These are phyloP conservation scores for Blera fallax DNA, from an alignment of 2,888 invertebrate species.

Conservation along the genomic window DNA sequence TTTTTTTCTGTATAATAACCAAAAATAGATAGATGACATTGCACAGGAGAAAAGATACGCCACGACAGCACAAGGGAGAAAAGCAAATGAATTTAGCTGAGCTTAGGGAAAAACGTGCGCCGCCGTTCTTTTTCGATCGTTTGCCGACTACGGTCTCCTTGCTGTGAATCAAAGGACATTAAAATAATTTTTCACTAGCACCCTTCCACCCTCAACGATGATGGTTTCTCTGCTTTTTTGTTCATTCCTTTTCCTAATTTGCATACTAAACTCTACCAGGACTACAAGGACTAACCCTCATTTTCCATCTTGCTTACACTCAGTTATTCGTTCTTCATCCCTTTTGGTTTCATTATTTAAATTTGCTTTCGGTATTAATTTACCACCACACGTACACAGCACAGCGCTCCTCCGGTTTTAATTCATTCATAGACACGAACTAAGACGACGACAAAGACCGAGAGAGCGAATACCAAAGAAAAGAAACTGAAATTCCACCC, in stretches of 20 bases:
- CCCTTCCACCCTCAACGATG: constrained; percentile 58
- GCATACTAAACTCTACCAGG: constrained; percentile 68
- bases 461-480: constrained; percentile 57
- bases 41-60: constrained; percentile 27
- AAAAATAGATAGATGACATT: constrained; percentile 50
- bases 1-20: constrained; percentile 8
- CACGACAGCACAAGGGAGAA: constrained; percentile 15
- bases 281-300: constrained; percentile 58
- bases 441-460: constrained; percentile 52
- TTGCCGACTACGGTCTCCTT: constrained; percentile 24
- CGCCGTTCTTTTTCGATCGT: constrained; percentile 30
- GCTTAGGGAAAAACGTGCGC: constrained; percentile 61
- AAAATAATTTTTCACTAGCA: constrained; percentile 65
- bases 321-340: constrained; percentile 57
- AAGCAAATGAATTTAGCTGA: constrained; percentile 63
- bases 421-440: constrained; percentile 73
- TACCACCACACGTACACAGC: constrained; percentile 68
- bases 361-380: constrained; percentile 71
- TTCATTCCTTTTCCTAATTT: constrained; percentile 67
- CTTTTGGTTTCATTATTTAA: constrained; percentile 70
- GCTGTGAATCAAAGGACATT: constrained; percentile 66
- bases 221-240: constrained; percentile 36
- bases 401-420: constrained; percentile 52
- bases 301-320: constrained; percentile 60
- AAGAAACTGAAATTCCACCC: constrained; percentile 52